These are phyloP conservation scores for Lutjanus argentimaculatus DNA, from an alignment of 2,797 vertebrate genomes.

Conservation along the genomic window DNA sequence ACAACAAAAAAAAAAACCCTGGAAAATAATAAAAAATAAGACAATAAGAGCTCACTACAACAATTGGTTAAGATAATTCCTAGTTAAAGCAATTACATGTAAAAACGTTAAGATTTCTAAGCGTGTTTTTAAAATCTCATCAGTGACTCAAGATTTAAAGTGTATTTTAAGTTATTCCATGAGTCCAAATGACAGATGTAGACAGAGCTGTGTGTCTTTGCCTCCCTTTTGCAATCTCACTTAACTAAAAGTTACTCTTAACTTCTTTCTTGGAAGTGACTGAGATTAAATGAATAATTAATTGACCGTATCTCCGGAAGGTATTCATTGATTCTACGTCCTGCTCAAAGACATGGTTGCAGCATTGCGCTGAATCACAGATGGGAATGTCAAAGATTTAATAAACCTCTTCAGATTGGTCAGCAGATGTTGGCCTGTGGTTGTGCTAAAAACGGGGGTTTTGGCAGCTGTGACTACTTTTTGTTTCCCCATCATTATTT, in stretches of 20 bases:
- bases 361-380: neutral
- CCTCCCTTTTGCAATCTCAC: too few species aligned
- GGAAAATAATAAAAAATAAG: too few species aligned
- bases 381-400: neutral
- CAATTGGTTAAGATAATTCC: too few species aligned
- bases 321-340: slow-evolving; percentile 12
- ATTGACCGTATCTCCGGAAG: neutral
- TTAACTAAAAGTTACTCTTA: neutral
- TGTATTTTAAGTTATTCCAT: too few species aligned
- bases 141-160: too few species aligned
- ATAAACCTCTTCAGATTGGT: neutral
- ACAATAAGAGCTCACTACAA: too few species aligned
- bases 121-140: too few species aligned
- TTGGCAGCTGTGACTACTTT: neutral
- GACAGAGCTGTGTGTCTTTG: too few species aligned
- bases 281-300: slow-evolving; percentile 13
- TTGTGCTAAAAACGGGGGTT: neutral
- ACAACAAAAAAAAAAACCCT: too few species aligned
- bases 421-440: slow-evolving; percentile 22
- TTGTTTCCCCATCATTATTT: slow-evolving; percentile 16
- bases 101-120: too few species aligned
- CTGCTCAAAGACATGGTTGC: neutral
- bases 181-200: too few species aligned
- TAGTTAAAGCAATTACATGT: too few species aligned
- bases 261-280: neutral